Evolutionary conservation across 1,140 invertebrate genomes (phyloP).

Genomic region (Bombus polaris): DNA sequence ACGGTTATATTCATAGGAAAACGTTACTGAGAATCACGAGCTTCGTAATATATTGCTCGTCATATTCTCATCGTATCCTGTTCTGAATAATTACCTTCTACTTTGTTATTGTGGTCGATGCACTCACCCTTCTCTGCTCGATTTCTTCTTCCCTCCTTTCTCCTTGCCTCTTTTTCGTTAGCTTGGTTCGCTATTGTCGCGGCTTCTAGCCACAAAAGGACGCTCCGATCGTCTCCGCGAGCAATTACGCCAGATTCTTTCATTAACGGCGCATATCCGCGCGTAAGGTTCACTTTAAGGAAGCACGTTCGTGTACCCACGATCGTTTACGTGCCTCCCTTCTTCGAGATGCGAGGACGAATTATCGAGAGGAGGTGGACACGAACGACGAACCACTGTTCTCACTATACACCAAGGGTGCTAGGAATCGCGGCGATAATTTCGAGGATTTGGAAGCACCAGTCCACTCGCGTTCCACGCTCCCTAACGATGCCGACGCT

Average conservation of each 20-base stretch:
- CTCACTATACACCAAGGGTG: neutral
- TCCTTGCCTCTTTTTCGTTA: too few relatives aligned
- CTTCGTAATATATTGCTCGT: too few relatives aligned
- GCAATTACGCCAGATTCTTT: conserved; percentile 1
- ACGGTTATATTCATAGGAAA: too few relatives aligned
- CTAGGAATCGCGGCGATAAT: conserved; percentile 23
- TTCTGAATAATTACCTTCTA: too few relatives aligned
- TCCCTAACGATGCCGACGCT: conserved; percentile 58
- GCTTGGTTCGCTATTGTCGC: too few relatives aligned
- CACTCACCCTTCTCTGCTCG: conserved; percentile 36
- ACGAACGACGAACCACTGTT: conserved; percentile 24
- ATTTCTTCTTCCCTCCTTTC: neutral
- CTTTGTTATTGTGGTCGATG: conserved; percentile 23
- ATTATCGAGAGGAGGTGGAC: neutral
- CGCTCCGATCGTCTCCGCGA: neutral
- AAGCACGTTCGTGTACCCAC: neutral
- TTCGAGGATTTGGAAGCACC: conserved; percentile 20
- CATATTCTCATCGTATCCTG: too few relatives aligned
- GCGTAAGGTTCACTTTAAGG: neutral
- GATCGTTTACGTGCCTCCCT: too few relatives aligned
- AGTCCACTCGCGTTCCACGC: conserved; percentile 26
- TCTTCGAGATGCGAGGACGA: too few relatives aligned
- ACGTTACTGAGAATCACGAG: too few relatives aligned
- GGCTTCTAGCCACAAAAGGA: too few relatives aligned
- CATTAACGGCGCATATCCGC: neutral